Percentiles rank a stretch among this genome's conserved stretches.
These are phyloP conservation scores for Ophthalmolycus amberensis DNA, from an alignment of 2,113 vertebrate species.

Conservation along the genomic window DNA sequence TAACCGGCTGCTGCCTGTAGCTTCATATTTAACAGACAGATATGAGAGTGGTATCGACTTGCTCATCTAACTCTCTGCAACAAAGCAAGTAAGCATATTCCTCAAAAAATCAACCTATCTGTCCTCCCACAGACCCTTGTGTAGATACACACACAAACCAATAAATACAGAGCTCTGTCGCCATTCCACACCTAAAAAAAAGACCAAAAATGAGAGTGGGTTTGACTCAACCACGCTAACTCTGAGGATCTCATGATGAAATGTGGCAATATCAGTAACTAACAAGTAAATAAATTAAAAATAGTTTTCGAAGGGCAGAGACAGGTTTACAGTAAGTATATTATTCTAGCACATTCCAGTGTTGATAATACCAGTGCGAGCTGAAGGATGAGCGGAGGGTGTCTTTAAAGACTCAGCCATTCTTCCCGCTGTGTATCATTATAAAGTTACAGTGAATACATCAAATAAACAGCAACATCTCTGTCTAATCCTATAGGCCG, in stretches of 20 bases:
- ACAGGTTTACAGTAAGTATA: constrained; percentile 29
- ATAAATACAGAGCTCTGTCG: constrained; percentile 56
- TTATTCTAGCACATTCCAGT: constrained; percentile 45
- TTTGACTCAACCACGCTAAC: constrained; percentile 16
- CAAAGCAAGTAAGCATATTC: neutral
- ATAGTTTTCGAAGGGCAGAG: constrained; percentile 3
- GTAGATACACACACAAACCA: constrained; percentile 70
- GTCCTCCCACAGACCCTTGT: neutral
- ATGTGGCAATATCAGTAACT: constrained; percentile 1
- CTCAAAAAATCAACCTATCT: neutral
- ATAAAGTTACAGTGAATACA: constrained; percentile 83
- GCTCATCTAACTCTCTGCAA: neutral
- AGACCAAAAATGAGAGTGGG: constrained; percentile 7
- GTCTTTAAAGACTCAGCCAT: constrained; percentile 39
- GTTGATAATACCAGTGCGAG: constrained; percentile 35
- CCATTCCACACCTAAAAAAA: constrained; percentile 71
- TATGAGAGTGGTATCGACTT: neutral
- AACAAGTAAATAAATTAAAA: constrained; percentile 23
- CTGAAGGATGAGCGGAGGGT: constrained; percentile 5
- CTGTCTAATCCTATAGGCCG: constrained; percentile 89
- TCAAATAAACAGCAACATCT: constrained; percentile 87
- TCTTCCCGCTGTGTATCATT: constrained; percentile 74
- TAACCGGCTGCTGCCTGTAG: neutral
- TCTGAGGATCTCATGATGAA: neutral
- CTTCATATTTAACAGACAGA: neutral